Conservation (phyloP, 2,797 vertebrate species). For the Poliocrania exsul region DNA sequence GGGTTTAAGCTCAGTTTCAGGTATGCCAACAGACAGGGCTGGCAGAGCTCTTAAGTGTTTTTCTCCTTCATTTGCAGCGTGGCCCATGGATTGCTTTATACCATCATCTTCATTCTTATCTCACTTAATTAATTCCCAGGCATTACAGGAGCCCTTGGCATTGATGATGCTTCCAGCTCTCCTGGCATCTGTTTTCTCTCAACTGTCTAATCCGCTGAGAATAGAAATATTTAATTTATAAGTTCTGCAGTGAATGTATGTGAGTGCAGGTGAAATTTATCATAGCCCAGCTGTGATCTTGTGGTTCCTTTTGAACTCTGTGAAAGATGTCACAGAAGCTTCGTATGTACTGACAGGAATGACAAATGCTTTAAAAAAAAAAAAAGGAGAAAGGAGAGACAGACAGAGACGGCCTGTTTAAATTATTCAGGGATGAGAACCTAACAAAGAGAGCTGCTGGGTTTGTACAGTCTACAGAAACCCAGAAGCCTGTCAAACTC, state of each 20-base stretch:
- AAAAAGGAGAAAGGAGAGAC: too few species aligned
- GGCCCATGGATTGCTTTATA: background rate
- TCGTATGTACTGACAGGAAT: background rate
- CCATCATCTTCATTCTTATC: background rate
- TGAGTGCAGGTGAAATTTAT: background rate
- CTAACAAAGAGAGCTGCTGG: background rate
- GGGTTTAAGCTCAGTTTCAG: background rate
- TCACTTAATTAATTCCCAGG: constrained; percentile 23
- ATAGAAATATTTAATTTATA: constrained; percentile 22
- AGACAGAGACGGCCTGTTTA: background rate
- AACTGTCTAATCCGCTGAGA: background rate
- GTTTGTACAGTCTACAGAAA: background rate
- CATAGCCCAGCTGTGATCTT: background rate
- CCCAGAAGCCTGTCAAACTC: background rate
- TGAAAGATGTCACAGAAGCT: background rate
- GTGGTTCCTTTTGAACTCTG: background rate
- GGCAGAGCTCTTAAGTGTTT: background rate
- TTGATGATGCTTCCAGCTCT: background rate
- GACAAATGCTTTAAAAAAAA: background rate
- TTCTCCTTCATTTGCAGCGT: background rate
- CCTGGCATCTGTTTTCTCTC: constrained; percentile 43
- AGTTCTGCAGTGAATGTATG: background rate
- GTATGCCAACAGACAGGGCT: background rate
- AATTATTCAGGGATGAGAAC: background rate
- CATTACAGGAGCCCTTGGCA: background rate